A percentile compares a stretch with the other conserved stretches of the same genome.
These are phyloP conservation scores for Epizoanthus ramosus DNA, from an alignment of 92 coral and sea anemone species.

Conservation along the genomic window DNA sequence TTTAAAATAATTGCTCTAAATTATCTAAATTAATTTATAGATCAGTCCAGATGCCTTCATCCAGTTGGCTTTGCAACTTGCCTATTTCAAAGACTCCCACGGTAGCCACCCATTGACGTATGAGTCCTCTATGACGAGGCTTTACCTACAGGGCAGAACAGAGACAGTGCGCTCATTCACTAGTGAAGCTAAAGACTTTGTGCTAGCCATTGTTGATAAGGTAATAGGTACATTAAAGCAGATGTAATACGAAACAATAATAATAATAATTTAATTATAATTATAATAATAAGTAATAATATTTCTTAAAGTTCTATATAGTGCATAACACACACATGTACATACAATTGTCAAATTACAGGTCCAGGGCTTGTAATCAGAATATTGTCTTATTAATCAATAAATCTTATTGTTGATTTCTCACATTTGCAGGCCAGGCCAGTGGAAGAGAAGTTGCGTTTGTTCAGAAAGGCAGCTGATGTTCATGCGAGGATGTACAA, in stretches of 20 bases:
- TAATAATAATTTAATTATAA: too few relatives aligned
- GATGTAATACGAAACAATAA: too few relatives aligned
- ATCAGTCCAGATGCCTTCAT: constrained; percentile 97
- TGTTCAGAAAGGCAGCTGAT: constrained; percentile 67
- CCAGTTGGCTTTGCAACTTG: constrained; percentile 88
- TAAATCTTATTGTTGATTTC: too few relatives aligned
- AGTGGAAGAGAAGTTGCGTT: constrained; percentile 58
- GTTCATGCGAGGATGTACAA: constrained; percentile 86
- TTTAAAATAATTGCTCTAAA: too few relatives aligned
- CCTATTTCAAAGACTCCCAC: constrained; percentile 81
- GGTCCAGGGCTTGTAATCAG: neutral
- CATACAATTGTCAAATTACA: too few relatives aligned
- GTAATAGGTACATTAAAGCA: neutral
- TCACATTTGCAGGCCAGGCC: constrained; percentile 37
- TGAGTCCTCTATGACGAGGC: constrained; percentile 94
- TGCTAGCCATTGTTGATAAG: constrained; percentile 68
- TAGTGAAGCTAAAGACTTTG: constrained; percentile 82
- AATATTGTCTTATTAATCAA: neutral
- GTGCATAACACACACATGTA: too few relatives aligned
- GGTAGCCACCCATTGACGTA: constrained; percentile 92
- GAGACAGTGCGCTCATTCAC: constrained; percentile 95
- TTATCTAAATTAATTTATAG: constrained; percentile 52
- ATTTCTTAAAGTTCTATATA: too few relatives aligned
- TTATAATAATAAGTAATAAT: too few relatives aligned
- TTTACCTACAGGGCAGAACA: constrained; percentile 95